Conservation (phyloP, 2,888 invertebrate genomes). For the Odontocerum albicorne region DNA sequence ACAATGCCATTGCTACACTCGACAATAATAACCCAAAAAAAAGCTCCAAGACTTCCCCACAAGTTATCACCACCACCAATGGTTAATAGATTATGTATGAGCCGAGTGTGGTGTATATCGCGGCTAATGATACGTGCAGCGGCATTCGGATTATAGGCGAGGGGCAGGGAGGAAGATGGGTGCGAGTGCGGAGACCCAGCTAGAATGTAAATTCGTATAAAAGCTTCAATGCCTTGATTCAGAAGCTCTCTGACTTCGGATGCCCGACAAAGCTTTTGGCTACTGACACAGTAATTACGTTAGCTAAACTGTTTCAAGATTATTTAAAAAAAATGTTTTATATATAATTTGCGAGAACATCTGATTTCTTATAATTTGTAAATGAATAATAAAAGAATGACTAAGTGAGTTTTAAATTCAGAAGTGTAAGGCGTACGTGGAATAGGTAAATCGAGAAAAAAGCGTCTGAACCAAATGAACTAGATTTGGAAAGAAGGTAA, state of each 20-base stretch:
- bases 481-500: too few relatives aligned
- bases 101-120: constrained; percentile 8
- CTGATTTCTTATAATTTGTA: too few relatives aligned
- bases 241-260: constrained; percentile 13
- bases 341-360: not conserved
- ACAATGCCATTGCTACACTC: not conserved
- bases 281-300: constrained; percentile 18
- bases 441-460: too few relatives aligned
- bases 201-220: constrained; percentile 32
- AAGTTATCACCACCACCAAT: constrained; percentile 22
- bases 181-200: constrained; percentile 14
- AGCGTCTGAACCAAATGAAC: too few relatives aligned
- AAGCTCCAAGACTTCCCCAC: not conserved
- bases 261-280: constrained; percentile 25
- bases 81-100: constrained; percentile 17
- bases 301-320: not conserved
- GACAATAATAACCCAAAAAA: constrained; percentile 15
- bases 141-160: constrained; percentile 16
- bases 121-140: constrained; percentile 29
- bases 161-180: not conserved
- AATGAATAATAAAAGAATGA: too few relatives aligned
- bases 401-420: too few relatives aligned
- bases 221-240: constrained; percentile 21
- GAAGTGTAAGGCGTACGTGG: too few relatives aligned
- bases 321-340: not conserved